These are phyloP conservation scores for Oligia latruncula DNA, from an alignment of 2,888 invertebrate species.

Conservation along the genomic window DNA sequence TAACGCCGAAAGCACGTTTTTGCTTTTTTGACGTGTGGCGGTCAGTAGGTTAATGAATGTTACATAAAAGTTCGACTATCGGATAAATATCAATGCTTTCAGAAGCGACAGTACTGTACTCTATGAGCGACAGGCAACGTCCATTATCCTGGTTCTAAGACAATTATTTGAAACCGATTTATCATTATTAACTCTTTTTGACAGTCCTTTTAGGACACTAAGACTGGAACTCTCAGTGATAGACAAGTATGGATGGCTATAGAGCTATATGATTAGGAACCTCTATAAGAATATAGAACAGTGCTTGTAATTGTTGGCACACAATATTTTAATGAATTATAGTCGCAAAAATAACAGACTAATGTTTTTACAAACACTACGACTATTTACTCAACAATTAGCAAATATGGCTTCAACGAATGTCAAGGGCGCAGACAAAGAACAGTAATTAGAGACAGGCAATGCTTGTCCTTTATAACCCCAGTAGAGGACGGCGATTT, in stretches of 20 bases:
- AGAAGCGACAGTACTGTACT: too few species aligned
- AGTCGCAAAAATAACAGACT: neutral
- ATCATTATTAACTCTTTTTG: conserved; percentile 1
- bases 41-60: too few species aligned
- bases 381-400: conserved; percentile 28
- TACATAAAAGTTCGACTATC: too few species aligned
- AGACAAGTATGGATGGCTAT: neutral
- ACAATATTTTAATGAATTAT: neutral
- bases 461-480: neutral
- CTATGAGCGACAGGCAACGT: neutral
- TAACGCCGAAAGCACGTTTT: too few species aligned
- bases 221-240: neutral
- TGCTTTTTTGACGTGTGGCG: too few species aligned
- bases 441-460: neutral
- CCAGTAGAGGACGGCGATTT: neutral
- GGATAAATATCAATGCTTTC: too few species aligned
- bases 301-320: neutral
- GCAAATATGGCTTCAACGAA: conserved; percentile 33
- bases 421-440: conserved; percentile 22
- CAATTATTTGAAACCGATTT: neutral
- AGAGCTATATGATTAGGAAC: neutral
- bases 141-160: too few species aligned
- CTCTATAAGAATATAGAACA: neutral
- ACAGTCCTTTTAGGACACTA: neutral
- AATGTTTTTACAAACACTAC: conserved; percentile 29